phyloP scores from a whole-genome alignment of 2,888 invertebrate species.

The Parascotia fuliginaria region DNA sequence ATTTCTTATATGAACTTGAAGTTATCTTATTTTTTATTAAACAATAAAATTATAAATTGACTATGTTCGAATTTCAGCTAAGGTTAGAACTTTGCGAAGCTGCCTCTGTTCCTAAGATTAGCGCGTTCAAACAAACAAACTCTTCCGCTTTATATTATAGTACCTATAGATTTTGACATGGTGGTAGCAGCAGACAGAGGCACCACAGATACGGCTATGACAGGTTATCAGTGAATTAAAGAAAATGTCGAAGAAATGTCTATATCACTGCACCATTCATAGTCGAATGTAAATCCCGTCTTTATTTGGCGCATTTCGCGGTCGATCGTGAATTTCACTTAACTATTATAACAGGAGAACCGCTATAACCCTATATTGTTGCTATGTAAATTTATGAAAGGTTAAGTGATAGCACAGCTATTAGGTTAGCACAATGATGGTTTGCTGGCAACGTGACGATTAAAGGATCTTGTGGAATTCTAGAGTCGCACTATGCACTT shows the following conservation, averaged over 20 bases:
- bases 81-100: too few relatives aligned
- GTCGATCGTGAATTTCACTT: conserved; percentile 64
- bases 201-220: too few relatives aligned
- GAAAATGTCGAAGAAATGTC: too few relatives aligned
- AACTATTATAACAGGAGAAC: conserved; percentile 48
- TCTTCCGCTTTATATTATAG: too few relatives aligned
- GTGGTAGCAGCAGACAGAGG: too few relatives aligned
- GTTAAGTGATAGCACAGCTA: conserved; percentile 51
- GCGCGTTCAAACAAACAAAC: too few relatives aligned
- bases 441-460: conserved; percentile 31
- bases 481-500: background rate
- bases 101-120: too few relatives aligned
- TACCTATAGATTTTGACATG: too few relatives aligned
- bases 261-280: background rate
- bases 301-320: conserved; percentile 15
- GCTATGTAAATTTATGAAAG: conserved; percentile 52
- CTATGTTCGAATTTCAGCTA: too few relatives aligned
- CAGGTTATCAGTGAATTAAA: too few relatives aligned
- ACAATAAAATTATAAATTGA: too few relatives aligned
- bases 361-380: conserved; percentile 41
- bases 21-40: background rate
- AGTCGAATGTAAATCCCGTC: background rate
- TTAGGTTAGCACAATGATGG: conserved; percentile 28
- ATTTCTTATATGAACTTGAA: background rate
- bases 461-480: conserved; percentile 13